These are phyloP conservation scores for Thamnophis elegans DNA, from an alignment of 2,797 vertebrate genomes.

Conservation along the genomic window DNA sequence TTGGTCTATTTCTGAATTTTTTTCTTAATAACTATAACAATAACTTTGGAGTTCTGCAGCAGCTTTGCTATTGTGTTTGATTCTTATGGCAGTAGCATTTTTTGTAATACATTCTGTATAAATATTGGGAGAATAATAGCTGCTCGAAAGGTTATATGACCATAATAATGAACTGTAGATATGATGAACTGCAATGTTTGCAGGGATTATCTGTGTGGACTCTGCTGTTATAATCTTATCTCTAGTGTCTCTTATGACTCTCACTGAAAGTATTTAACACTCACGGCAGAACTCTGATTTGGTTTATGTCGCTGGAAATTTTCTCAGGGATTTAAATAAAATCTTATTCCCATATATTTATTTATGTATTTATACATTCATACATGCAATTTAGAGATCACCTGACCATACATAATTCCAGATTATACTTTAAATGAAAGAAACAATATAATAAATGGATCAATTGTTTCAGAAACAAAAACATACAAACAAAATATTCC, in stretches of 20 bases:
- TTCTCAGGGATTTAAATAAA: slow-evolving; percentile 13
- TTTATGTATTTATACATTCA: background rate
- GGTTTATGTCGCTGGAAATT: slow-evolving; percentile 5
- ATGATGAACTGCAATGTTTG: slow-evolving; percentile 28
- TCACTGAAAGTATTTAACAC: slow-evolving; percentile 21
- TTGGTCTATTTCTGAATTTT: slow-evolving; percentile 25
- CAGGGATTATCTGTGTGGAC: slow-evolving; percentile 26
- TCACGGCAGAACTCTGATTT: slow-evolving; percentile 13
- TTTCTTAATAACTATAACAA: slow-evolving; percentile 26
- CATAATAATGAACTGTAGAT: slow-evolving; percentile 11
- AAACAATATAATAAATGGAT: background rate
- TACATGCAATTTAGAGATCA: background rate
- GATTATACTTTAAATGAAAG: background rate
- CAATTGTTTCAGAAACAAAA: background rate
- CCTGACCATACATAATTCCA: background rate
- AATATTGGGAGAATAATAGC: slow-evolving; percentile 29
- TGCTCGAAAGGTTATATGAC: slow-evolving; percentile 27
- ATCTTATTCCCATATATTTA: background rate
- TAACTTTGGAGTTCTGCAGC: accelerated
- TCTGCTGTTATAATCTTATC: slow-evolving; percentile 12
- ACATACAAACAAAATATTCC: background rate
- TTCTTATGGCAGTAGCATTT: slow-evolving; percentile 43
- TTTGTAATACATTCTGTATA: slow-evolving; percentile 19
- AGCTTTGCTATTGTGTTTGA: slow-evolving; percentile 30
- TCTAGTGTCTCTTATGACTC: slow-evolving; percentile 32